Evolutionary conservation across 2,888 invertebrate species (phyloP).

Genomic region (Cryptus viduatorius): DNA sequence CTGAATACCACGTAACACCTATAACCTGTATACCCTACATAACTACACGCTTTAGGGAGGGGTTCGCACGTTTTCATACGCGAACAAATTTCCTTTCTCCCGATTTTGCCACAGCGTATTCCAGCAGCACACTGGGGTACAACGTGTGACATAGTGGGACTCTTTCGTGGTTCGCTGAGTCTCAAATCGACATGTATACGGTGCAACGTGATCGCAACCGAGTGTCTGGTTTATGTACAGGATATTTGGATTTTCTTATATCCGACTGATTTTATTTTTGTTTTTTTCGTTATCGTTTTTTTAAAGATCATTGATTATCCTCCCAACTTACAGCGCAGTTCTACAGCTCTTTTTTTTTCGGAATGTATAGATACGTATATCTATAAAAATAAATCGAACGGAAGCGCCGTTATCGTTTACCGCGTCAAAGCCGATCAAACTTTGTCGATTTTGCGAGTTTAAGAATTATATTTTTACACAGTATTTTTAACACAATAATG

Average conservation of each 20-base stretch:
- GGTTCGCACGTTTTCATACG: constrained; percentile 1
- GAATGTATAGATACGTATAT: too few species aligned
- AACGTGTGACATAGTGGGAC: background rate
- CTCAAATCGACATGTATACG: constrained; percentile 1
- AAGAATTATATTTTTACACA: too few species aligned
- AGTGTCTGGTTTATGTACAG: background rate
- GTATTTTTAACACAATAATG: too few species aligned
- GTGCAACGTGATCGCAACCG: background rate
- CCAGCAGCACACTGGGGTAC: background rate
- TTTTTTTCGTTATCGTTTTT: background rate
- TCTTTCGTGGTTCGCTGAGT: constrained; percentile 2
- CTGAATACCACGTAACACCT: constrained; percentile 5
- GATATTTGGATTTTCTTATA: background rate
- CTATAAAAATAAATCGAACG: too few species aligned
- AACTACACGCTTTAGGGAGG: background rate
- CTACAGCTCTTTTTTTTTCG: too few species aligned
- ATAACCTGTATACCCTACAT: background rate
- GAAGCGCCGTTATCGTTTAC: too few species aligned
- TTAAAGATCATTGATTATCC: background rate
- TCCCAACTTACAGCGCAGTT: too few species aligned
- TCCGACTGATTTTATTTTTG: background rate
- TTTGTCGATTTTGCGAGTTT: too few species aligned
- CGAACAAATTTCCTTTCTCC: constrained; percentile 10
- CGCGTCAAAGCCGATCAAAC: too few species aligned
- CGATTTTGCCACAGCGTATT: background rate